A percentile compares a stretch with the other conserved stretches of the same genome.
Conservation (phyloP, 2,797 vertebrate genomes). For the Enteromius fasciolatus region DNA sequence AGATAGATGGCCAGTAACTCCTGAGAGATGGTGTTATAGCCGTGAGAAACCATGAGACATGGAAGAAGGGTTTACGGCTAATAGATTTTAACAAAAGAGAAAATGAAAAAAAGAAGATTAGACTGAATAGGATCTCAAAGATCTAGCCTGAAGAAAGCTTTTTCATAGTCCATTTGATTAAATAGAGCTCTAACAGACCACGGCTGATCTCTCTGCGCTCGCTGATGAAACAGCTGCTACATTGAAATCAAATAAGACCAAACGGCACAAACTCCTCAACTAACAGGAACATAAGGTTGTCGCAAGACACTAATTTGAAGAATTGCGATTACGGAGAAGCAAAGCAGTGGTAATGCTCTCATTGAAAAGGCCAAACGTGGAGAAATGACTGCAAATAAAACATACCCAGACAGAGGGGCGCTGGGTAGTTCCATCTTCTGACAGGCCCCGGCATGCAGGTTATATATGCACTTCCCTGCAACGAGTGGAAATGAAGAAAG, state of each 20-base stretch:
- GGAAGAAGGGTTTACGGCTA: slow-evolving; percentile 32
- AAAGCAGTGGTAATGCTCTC: not conserved
- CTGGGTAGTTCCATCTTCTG: slow-evolving; percentile 96
- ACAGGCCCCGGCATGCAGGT: slow-evolving; percentile 99
- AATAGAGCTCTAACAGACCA: slow-evolving; percentile 9
- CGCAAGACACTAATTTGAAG: not conserved
- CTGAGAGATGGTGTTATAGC: slow-evolving; percentile 3
- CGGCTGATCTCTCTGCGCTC: not conserved
- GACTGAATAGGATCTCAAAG: slow-evolving; percentile 35
- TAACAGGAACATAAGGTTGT: slow-evolving; percentile 16
- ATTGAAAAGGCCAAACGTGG: slow-evolving; percentile 11
- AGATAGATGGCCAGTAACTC: not conserved
- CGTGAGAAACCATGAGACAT: not conserved
- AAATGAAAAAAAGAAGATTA: not conserved
- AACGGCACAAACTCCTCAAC: not conserved
- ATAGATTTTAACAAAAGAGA: slow-evolving; percentile 44
- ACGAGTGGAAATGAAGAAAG: slow-evolving; percentile 52
- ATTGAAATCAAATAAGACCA: slow-evolving; percentile 40
- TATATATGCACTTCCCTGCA: slow-evolving; percentile 93
- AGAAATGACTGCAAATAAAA: slow-evolving; percentile 36
- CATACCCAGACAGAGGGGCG: slow-evolving; percentile 94
- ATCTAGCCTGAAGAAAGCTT: slow-evolving; percentile 22
- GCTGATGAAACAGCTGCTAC: slow-evolving; percentile 25
- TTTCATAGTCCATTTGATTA: slow-evolving; percentile 29
- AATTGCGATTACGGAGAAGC: not conserved